Evolutionary conservation across 2,888 invertebrate species (phyloP).

Genomic region (Acronicta psi): DNA sequence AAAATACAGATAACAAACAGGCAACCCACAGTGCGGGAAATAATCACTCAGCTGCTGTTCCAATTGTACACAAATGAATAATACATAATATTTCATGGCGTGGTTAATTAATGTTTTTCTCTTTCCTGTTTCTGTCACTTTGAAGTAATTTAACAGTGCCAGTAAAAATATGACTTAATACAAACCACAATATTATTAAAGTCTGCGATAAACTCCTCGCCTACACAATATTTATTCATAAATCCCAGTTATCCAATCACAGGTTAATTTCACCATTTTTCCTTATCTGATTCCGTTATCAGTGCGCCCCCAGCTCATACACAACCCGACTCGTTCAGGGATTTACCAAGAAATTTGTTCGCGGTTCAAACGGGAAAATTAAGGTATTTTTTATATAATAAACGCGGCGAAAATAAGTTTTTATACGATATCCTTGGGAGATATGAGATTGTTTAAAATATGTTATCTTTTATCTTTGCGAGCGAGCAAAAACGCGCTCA

Average conservation of each 20-base stretch:
- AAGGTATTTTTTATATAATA: slow-evolving; percentile 69
- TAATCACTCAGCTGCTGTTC: no score
- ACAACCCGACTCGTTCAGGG: slow-evolving; percentile 63
- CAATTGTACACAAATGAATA: no score
- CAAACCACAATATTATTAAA: no score
- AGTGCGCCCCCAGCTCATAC: slow-evolving; percentile 57
- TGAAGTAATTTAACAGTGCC: no score
- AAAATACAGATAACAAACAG: no score
- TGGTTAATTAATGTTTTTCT: no score
- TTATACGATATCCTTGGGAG: slow-evolving; percentile 46
- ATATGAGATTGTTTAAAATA: slow-evolving; percentile 47
- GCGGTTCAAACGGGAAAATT: slow-evolving; percentile 68
- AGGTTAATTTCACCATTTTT: slow-evolving; percentile 35
- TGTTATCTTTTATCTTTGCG: slow-evolving; percentile 27
- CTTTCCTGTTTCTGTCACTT: no score
- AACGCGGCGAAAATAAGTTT: slow-evolving; percentile 57
- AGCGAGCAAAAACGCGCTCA: neutral
- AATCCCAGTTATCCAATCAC: slow-evolving; percentile 16
- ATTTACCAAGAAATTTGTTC: slow-evolving; percentile 66
- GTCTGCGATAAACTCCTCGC: no score
- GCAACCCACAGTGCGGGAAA: no score
- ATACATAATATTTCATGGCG: no score
- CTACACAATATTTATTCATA: no score
- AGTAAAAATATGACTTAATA: no score
- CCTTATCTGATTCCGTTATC: slow-evolving; percentile 35